A percentile compares a stretch with the other conserved stretches of the same genome.
phyloP scores from a whole-genome alignment of 2,797 vertebrate genomes.

The Euthynnus affinis region DNA sequence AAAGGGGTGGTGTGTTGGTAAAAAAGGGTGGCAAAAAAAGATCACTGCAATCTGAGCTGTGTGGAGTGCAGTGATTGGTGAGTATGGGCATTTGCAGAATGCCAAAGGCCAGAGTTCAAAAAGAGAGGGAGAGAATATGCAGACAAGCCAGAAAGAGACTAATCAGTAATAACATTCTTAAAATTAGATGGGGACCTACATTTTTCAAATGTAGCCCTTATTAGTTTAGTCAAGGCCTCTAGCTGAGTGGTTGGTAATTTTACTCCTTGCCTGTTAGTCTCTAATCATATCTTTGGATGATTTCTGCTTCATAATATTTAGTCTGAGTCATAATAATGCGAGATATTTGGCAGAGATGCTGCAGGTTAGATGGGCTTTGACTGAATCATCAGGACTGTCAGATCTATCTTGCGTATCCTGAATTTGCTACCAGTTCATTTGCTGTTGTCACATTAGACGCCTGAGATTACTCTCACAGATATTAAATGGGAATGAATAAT shows the following conservation, averaged over 20 bases:
- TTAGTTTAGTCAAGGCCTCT: neutral
- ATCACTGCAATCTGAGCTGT: conserved; percentile 54
- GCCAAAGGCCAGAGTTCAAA: conserved; percentile 64
- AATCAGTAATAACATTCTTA: neutral
- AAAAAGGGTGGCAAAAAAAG: conserved; percentile 21
- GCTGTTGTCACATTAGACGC: conserved; percentile 13
- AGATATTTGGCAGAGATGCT: conserved; percentile 18
- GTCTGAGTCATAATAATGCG: conserved; percentile 21
- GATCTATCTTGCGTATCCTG: neutral
- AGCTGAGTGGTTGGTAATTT: neutral
- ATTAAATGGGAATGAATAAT: conserved; percentile 14
- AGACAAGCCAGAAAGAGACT: neutral
- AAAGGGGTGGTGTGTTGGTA: neutral
- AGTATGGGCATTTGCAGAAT: conserved; percentile 41
- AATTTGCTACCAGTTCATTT: conserved; percentile 26
- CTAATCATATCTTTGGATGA: conserved; percentile 9
- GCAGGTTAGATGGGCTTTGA: conserved; percentile 17
- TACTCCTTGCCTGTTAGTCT: neutral
- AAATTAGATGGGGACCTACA: neutral
- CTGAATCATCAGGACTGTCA: conserved; percentile 3
- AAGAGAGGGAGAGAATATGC: neutral
- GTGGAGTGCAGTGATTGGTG: conserved; percentile 46
- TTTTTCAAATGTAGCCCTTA: neutral
- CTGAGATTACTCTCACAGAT: conserved; percentile 5
- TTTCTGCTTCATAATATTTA: conserved; percentile 11